Conservation (phyloP, 2,797 vertebrate species). For the Protosalanx chinensis region DNA sequence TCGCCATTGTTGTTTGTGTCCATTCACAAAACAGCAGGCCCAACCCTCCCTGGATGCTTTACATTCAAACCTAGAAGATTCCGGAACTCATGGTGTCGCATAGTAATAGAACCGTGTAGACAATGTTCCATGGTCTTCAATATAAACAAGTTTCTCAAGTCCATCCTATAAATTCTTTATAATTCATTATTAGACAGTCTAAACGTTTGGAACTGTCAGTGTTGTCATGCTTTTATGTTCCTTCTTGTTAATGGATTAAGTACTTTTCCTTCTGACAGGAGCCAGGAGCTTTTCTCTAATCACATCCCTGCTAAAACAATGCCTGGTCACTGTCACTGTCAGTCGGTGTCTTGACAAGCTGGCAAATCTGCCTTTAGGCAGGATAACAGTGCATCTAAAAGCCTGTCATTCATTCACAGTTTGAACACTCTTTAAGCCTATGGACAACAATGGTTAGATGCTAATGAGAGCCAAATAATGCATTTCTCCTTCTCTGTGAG, state of each 20-base stretch:
- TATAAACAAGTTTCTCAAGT: background rate
- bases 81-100: conserved; percentile 22
- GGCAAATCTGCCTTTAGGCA: conserved; percentile 24
- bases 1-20: conserved; percentile 25
- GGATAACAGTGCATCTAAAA: conserved; percentile 35
- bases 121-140: background rate
- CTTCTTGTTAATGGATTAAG: background rate
- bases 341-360: conserved; percentile 20
- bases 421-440: conserved; percentile 34
- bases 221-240: background rate
- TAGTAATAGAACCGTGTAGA: background rate
- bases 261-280: background rate
- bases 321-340: conserved; percentile 4
- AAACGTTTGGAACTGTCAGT: no score
- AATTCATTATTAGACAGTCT: background rate
- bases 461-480: conserved; percentile 24
- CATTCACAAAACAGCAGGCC: background rate
- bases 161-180: background rate
- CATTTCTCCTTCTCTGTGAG: conserved; percentile 32
- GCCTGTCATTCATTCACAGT: conserved; percentile 24
- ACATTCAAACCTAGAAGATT: conserved; percentile 35
- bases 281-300: background rate
- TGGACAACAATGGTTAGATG: conserved; percentile 20
- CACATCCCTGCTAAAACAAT: conserved; percentile 13
- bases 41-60: conserved; percentile 13